Percentiles rank a stretch among this genome's conserved stretches.
Evolutionary conservation across 2,113 vertebrate species (phyloP).

Genomic region (Hypanus sabinus): DNA sequence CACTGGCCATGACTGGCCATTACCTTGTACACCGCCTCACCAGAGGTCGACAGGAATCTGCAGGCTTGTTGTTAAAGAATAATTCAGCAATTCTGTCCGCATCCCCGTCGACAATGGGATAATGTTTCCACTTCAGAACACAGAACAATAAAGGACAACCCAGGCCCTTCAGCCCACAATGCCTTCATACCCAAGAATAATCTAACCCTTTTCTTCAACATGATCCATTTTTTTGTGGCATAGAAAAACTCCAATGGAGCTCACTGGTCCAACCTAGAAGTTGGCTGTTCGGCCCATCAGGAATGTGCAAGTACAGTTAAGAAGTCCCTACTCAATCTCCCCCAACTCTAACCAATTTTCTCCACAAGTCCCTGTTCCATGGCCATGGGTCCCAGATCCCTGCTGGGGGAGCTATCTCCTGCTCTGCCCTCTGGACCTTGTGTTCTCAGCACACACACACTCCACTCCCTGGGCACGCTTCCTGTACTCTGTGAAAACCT

Average conservation of each 20-base stretch:
- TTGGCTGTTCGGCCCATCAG: background rate
- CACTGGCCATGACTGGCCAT: constrained; percentile 66
- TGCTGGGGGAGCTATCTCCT: no score
- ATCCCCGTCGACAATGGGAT: no score
- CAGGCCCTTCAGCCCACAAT: no score
- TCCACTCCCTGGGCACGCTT: no score
- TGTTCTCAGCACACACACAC: no score
- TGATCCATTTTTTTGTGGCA: no score
- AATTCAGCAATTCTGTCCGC: background rate
- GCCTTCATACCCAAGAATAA: no score
- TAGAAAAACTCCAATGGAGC: background rate
- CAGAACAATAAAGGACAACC: no score
- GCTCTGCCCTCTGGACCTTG: no score
- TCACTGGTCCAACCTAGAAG: background rate
- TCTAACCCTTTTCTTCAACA: no score
- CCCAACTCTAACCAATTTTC: background rate
- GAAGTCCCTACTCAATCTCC: background rate
- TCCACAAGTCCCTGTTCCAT: background rate
- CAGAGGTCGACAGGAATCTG: constrained; percentile 87
- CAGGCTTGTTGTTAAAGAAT: constrained; percentile 53
- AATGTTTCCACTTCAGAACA: background rate
- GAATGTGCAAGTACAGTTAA: background rate
- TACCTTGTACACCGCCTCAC: constrained; percentile 81
- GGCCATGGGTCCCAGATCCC: no score
- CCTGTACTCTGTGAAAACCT: no score